phyloP scores from a whole-genome alignment of 2,113 vertebrate species.

The Seriola quinqueradiata region DNA sequence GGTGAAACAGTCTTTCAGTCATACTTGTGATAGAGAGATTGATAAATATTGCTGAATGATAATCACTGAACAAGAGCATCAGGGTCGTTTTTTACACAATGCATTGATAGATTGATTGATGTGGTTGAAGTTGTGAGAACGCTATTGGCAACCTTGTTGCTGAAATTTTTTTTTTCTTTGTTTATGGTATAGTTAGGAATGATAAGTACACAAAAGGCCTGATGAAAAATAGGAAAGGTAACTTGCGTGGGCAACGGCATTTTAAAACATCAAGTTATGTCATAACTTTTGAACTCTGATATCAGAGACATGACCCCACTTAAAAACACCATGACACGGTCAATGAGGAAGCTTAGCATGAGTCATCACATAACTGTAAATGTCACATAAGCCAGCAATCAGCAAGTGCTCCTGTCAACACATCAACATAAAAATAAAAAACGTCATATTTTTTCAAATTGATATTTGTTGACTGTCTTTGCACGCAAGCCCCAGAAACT shows the following conservation, averaged over 20 bases:
- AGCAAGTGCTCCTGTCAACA: neutral
- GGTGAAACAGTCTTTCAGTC: neutral
- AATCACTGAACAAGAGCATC: neutral
- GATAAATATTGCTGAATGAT: neutral
- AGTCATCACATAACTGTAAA: neutral
- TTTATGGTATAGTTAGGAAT: neutral
- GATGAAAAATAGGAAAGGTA: neutral
- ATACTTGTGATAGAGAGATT: neutral
- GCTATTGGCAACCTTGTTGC: neutral
- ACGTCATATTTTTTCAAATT: neutral
- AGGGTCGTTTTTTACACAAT: neutral
- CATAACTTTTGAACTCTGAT: neutral
- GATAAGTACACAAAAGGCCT: neutral
- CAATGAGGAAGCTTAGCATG: neutral
- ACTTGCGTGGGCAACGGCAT: too few species aligned
- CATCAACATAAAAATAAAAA: neutral
- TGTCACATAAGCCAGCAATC: neutral
- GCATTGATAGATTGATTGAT: neutral
- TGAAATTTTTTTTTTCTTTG: neutral
- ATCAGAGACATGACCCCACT: neutral
- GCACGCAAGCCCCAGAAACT: neutral
- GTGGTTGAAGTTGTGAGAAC: neutral
- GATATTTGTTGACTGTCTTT: neutral
- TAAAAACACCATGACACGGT: neutral
- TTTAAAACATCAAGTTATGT: neutral